A percentile compares a stretch with the other conserved stretches of the same genome.
phyloP scores from a whole-genome alignment of 2,888 invertebrate species.

The Parthenolecanium corni region DNA sequence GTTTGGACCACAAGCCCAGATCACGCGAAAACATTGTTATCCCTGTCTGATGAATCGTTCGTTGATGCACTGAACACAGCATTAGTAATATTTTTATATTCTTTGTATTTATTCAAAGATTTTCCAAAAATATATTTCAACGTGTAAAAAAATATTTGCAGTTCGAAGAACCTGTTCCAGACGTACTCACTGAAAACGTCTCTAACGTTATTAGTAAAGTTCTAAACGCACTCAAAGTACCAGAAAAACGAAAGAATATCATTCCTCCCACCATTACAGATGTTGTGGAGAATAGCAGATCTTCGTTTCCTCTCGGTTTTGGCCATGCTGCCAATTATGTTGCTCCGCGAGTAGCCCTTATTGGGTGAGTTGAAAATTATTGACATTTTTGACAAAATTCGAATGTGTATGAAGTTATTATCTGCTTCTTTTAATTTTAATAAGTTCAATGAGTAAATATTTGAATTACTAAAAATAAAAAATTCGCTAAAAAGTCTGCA shows the following conservation, averaged over 20 bases:
- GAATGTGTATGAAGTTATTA: neutral
- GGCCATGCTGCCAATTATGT: constrained; percentile 81
- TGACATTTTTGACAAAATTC: neutral
- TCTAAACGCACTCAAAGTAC: constrained; percentile 17
- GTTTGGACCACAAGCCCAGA: constrained; percentile 79
- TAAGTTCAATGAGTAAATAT: no score
- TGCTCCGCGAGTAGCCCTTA: constrained; percentile 63
- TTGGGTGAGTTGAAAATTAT: constrained; percentile 60
- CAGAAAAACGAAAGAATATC: constrained; percentile 10
- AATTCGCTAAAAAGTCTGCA: neutral
- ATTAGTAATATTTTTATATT: constrained; percentile 47
- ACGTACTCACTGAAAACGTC: constrained; percentile 12
- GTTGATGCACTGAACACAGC: constrained; percentile 74
- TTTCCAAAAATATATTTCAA: no score
- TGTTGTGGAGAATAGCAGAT: constrained; percentile 54
- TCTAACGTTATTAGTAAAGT: constrained; percentile 16
- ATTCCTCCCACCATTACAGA: constrained; percentile 57
- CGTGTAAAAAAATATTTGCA: neutral
- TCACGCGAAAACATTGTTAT: constrained; percentile 60
- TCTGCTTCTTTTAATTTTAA: neutral
- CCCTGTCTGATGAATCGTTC: constrained; percentile 64
- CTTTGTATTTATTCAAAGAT: no score
- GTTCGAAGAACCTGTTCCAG: constrained; percentile 31
- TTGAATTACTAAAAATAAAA: no score
- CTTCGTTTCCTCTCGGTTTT: constrained; percentile 84